Percentiles rank a stretch among this genome's conserved stretches.
Conservation (phyloP, 1,140 invertebrate genomes). For the Temnothorax nylanderi region DNA sequence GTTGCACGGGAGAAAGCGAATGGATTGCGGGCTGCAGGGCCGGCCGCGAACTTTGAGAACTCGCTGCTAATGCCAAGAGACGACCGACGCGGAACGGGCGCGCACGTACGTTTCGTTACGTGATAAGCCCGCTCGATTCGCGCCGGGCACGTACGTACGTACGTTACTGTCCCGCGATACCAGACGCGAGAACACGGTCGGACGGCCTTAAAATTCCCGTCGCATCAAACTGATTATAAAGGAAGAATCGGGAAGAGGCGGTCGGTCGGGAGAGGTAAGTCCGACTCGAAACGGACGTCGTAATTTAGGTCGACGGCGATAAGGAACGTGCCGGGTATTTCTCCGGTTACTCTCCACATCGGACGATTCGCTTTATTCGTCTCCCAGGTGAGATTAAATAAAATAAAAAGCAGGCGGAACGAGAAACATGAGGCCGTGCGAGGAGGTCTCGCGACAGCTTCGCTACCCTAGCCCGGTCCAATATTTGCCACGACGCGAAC, state of each 20-base stretch:
- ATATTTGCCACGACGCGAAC: conserved; percentile 32
- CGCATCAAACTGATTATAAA: conserved; percentile 61
- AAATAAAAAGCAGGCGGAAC: conserved; percentile 39
- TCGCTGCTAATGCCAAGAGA: conserved; percentile 35
- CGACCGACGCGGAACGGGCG: conserved; percentile 24
- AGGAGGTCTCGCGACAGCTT: background rate
- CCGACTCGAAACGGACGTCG: conserved; percentile 66
- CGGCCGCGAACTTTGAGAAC: conserved; percentile 33
- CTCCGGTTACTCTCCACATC: conserved; percentile 53
- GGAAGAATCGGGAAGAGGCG: conserved; percentile 43
- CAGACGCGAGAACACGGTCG: background rate
- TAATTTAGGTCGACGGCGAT: conserved; percentile 73
- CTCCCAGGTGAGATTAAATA: conserved; percentile 56
- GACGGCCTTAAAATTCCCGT: conserved; percentile 59
- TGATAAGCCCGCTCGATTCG: conserved; percentile 52
- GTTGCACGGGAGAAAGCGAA: background rate
- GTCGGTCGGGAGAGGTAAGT: background rate
- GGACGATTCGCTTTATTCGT: conserved; percentile 62
- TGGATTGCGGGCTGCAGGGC: background rate
- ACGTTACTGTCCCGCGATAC: conserved; percentile 31
- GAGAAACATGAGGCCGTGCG: background rate
- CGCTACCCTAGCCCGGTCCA: background rate
- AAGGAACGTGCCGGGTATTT: conserved; percentile 74
- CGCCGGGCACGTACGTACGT: conserved; percentile 36
- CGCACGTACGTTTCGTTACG: conserved; percentile 56